Base-by-base conservation (phyloP, 2,888 invertebrate genomes). In the Zhengitettix transpicula region DNA sequence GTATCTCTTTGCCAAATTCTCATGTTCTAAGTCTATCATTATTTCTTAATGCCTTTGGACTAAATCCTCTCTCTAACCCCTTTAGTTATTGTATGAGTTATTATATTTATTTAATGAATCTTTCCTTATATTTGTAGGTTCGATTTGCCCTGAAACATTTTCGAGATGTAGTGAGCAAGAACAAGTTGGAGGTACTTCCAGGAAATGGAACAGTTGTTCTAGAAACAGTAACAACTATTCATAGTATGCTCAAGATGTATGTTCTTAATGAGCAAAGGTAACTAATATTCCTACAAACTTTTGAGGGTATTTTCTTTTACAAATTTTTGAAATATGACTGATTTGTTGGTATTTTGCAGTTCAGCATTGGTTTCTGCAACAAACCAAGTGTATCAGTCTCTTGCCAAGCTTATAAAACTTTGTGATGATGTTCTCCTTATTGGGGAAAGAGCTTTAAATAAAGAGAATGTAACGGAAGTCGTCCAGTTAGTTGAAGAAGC, bases 171-270 rank as follows among this genome's bases (percentile, higher is more conserved):
- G 90, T 95, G 66, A 83, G 87, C 63, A 93, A 92, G 75, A 85
- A 90, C 73, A 94, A 89, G 74, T 78, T 92, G 69, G 92, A 94
- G 77, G 91, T 95, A 82, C 77, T 96, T 67, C 91, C 94, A 3
- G 94, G 92, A 64, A 92, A 94, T 74, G 93, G 93, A 64, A 93
- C 93, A 57, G 87, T 95, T 68, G 89, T 95, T 64, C 80, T 96
- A 71, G 95, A 96, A 74, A 90, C 89, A 60, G 89, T 95, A 66
- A 89, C 91, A 71, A 85, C 86, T 71, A 89, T 92, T 74, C 89
- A 89, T 74, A 83, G 84, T 59, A 72, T 75, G 57, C 71, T 78
- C 63, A 77, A 76, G 65, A 75, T 76, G 28, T 76, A 75, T 64
- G 70, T 77, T 40, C 71, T 76, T 57, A 75, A 76, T 63, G 78